Base-by-base conservation (phyloP, 2,797 vertebrate genomes). In the Babyrousa celebensis region DNA sequence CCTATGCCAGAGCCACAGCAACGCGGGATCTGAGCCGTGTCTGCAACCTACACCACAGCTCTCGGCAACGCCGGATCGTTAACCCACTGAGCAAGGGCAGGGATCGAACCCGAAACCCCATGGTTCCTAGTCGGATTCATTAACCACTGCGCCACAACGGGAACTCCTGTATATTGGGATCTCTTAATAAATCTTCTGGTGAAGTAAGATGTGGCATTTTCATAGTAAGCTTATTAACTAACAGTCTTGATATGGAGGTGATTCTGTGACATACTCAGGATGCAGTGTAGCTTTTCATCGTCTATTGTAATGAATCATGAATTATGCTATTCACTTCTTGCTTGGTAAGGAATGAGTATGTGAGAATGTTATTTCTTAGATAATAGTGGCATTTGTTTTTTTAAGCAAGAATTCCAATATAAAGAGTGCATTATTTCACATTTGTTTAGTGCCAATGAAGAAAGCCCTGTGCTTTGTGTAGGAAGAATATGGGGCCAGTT, bases 321-420 rank as follows among this genome's bases (percentile, higher is more conserved):
- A 89, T 94, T 85, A n/a, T n/a, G 18, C 68, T 83, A 10, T 77
- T 89, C 40, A 60, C 7, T 79, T 86, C 36, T 77, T 71, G 20
- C 85, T 91, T 96, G 88, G 36, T 85, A 60, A 86, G 48, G 72
- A 75, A 15, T 75, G 54, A 82, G 12, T 94, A 67, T n/a, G 56
- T 86, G 27, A 80, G 32, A 77, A 90, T 78, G 90, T 58, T 72
- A 52, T 94, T 94, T 89, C 48, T 82, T 82, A 89, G 52, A 85
- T 78, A 92, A 95, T 25, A 95, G 80, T 95, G 85, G 29, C 62
- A 85, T 91, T 97, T 95, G 32, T 78, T 67, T 89, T 87, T 85
- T 70, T 27, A 87, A 75, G 74, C 79, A 95, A 85, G 29, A 63
- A 79, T 94, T 94, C 27, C 27, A 87, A 29, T 68, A 52, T 85